Conservation (phyloP, 2,888 invertebrate species). For the Agonopterix heracliana region DNA sequence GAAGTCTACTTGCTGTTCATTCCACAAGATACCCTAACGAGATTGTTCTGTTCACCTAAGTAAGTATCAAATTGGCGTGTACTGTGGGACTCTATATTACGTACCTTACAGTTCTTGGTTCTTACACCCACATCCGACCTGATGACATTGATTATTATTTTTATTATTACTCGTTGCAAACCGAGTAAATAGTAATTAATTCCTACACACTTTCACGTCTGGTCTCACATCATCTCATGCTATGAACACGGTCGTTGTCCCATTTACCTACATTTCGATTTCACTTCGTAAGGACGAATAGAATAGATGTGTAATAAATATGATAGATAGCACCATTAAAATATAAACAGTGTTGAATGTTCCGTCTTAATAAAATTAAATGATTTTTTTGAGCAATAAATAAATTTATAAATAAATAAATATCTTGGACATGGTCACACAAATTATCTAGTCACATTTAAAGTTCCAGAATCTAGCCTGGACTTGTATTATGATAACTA, state of each 20-base stretch:
- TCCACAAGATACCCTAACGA: too few relatives aligned
- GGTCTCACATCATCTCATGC: slow-evolving; percentile 15
- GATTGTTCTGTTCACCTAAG: too few relatives aligned
- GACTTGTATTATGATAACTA: too few relatives aligned
- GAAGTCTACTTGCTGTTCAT: too few relatives aligned
- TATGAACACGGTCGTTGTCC: slow-evolving; percentile 48
- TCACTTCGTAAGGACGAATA: slow-evolving; percentile 32
- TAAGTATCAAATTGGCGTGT: too few relatives aligned
- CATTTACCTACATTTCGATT: slow-evolving; percentile 42
- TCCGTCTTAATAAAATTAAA: background rate
- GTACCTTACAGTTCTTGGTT: too few relatives aligned
- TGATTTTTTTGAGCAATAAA: too few relatives aligned
- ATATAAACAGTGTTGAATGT: background rate
- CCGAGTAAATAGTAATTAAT: slow-evolving; percentile 57
- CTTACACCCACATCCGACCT: slow-evolving; percentile 42
- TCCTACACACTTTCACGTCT: slow-evolving; percentile 62
- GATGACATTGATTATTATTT: slow-evolving; percentile 60
- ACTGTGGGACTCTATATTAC: too few relatives aligned
- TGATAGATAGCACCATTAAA: background rate
- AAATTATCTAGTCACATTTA: too few relatives aligned
- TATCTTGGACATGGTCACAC: too few relatives aligned
- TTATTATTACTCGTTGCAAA: slow-evolving; percentile 43
- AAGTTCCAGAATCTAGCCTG: too few relatives aligned
- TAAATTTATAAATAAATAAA: too few relatives aligned
- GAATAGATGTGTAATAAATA: background rate